Conservation (phyloP, 2,113 vertebrate species). For the Erythrolamprus reginae region DNA sequence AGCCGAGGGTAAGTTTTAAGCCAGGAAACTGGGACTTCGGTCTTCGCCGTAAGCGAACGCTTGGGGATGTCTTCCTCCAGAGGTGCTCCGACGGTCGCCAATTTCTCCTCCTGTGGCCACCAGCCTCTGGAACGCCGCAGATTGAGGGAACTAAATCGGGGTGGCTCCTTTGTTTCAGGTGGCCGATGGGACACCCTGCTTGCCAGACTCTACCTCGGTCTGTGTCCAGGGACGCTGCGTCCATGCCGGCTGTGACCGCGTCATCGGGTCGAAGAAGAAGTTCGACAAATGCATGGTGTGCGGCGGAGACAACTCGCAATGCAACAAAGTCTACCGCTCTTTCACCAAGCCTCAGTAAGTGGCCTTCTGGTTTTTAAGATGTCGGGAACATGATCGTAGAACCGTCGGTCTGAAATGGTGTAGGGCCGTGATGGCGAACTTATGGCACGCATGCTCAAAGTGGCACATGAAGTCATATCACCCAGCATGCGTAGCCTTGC, state of each 20-base stretch:
- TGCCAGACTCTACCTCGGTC: slow-evolving; percentile 60
- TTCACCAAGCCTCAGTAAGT: slow-evolving; percentile 65
- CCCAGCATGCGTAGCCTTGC: too few relatives aligned
- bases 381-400: background rate
- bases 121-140: background rate
- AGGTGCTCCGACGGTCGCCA: background rate
- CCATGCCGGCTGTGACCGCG: slow-evolving; percentile 63
- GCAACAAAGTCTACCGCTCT: slow-evolving; percentile 63
- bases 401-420: background rate
- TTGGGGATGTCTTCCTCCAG: background rate
- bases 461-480: too few relatives aligned
- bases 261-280: slow-evolving; percentile 72
- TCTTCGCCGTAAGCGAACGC: background rate
- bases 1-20: slow-evolving; percentile 56
- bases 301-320: slow-evolving; percentile 61
- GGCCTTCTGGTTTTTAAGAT: background rate
- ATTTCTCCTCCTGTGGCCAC: background rate
- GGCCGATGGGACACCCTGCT: slow-evolving; percentile 67
- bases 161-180: slow-evolving; percentile 47
- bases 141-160: background rate
- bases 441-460: too few relatives aligned
- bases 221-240: slow-evolving; percentile 72
- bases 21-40: background rate
- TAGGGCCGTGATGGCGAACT: too few relatives aligned
- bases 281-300: slow-evolving; percentile 73